Conservation (phyloP, 2,888 invertebrate species). For the Nowickia ferox region DNA sequence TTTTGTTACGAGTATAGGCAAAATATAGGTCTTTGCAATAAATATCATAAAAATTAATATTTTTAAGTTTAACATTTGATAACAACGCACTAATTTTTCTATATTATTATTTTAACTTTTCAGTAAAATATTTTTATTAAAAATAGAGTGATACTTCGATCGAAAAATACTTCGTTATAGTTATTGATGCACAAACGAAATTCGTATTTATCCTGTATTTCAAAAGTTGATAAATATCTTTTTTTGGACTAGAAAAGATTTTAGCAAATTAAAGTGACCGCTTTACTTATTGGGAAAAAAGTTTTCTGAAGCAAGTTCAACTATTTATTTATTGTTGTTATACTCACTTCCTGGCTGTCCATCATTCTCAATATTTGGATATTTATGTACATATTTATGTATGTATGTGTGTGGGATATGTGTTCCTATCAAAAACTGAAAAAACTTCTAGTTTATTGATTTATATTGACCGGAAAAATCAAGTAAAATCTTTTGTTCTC, state of each 20-base stretch:
- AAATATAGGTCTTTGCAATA: no score
- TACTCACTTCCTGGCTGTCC: constrained; percentile 15
- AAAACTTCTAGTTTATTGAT: constrained; percentile 39
- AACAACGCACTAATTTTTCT: no score
- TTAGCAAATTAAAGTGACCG: background rate
- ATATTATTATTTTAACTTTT: no score
- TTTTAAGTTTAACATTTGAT: no score
- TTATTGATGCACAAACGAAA: no score
- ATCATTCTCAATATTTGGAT: background rate
- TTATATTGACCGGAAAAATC: constrained; percentile 73
- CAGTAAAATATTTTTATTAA: no score
- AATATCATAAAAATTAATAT: no score
- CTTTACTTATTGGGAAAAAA: background rate
- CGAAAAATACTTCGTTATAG: no score
- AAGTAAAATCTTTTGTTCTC: constrained; percentile 64
- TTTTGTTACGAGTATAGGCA: no score
- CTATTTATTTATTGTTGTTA: background rate
- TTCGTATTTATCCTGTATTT: no score
- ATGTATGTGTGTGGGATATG: background rate
- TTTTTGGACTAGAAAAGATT: background rate
- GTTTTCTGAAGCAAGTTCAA: background rate
- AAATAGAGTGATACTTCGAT: no score
- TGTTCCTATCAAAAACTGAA: background rate
- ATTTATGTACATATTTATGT: no score
- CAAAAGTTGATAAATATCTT: background rate